These are phyloP conservation scores for Nixonia krombeini DNA, from an alignment of 1,140 invertebrate genomes.

Conservation along the genomic window DNA sequence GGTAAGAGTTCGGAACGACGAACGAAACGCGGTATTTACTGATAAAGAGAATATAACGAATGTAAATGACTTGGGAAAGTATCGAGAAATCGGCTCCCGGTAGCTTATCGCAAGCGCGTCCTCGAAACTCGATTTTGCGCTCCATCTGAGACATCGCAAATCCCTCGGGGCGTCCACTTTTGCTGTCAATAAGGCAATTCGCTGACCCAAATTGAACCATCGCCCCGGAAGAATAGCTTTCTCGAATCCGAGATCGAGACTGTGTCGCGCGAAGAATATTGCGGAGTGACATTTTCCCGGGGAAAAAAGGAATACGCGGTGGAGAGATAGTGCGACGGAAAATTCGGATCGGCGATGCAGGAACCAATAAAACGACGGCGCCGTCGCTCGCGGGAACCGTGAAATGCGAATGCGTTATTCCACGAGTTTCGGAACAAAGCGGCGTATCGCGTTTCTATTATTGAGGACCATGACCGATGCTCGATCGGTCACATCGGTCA, in stretches of 20 bases:
- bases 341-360: conserved; percentile 36
- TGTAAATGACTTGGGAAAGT: conserved; percentile 21
- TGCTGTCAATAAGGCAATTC: conserved; percentile 70
- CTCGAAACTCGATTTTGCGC: conserved; percentile 65
- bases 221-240: conserved; percentile 61
- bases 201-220: conserved; percentile 67
- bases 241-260: conserved; percentile 34
- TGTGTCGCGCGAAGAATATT: conserved; percentile 45
- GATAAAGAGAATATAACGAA: too few relatives aligned
- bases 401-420: too few relatives aligned
- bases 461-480: too few relatives aligned
- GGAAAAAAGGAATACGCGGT: conserved; percentile 13
- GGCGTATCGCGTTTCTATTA: too few relatives aligned
- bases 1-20: too few relatives aligned
- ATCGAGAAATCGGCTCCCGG: conserved; percentile 37
- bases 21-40: too few relatives aligned
- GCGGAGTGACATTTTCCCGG: conserved; percentile 22
- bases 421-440: background rate
- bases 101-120: conserved; percentile 52
- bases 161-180: conserved; percentile 56
- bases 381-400: conserved; percentile 36
- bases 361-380: too few relatives aligned
- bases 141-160: conserved; percentile 67
- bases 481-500: too few relatives aligned
- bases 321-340: conserved; percentile 25